A percentile compares a stretch with the other conserved stretches of the same genome.
Evolutionary conservation across 2,113 vertebrate genomes (phyloP).

Genomic region (Tautogolabrus adspersus): DNA sequence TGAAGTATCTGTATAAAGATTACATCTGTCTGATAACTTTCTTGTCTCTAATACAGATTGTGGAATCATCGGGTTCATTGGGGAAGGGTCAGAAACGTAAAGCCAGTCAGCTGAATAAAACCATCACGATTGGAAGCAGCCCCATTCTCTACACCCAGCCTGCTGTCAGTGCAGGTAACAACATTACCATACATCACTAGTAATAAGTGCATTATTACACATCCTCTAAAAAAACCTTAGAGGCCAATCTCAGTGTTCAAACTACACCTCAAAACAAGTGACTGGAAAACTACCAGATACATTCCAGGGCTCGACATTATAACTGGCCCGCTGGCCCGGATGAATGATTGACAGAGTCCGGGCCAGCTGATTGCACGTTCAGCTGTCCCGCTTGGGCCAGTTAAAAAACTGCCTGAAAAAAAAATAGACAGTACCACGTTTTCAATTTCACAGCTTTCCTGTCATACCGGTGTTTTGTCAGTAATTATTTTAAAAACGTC

Average conservation of each 20-base stretch:
- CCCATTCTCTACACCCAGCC: constrained; percentile 93
- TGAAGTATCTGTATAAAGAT: background rate
- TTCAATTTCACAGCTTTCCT: no score
- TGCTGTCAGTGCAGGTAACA: constrained; percentile 82
- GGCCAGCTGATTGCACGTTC: no score
- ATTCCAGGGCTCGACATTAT: no score
- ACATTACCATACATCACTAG: background rate
- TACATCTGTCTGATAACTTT: background rate
- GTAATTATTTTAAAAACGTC: no score
- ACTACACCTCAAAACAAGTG: background rate
- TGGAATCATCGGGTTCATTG: constrained; percentile 68
- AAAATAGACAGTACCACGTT: no score
- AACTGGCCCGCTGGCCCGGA: no score
- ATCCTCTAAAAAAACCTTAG: background rate
- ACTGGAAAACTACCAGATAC: background rate
- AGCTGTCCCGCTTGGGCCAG: no score
- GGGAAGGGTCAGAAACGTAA: constrained; percentile 91
- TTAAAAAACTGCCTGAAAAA: no score
- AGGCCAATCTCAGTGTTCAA: background rate
- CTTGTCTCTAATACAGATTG: constrained; percentile 54
- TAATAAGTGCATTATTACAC: background rate
- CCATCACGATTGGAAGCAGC: constrained; percentile 93
- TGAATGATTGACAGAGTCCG: no score
- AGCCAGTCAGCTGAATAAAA: constrained; percentile 83
- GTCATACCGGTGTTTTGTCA: no score